Conservation (phyloP, 37 sponge, comb jelly and placozoan species). For the Geodia barretti region DNA sequence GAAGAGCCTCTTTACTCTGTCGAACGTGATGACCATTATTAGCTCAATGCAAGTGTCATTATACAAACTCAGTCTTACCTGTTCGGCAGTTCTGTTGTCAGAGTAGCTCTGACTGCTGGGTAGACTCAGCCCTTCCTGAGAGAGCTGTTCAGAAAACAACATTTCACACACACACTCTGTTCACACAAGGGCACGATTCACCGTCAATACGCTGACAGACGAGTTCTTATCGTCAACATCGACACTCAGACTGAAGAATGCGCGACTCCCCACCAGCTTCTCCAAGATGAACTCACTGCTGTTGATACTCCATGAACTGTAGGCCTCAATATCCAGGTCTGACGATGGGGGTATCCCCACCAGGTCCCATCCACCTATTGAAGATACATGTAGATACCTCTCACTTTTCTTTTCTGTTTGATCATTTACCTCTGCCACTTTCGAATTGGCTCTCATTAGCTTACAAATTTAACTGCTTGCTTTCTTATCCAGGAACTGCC, state of each 20-base stretch:
- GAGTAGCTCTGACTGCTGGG: constrained; percentile 11
- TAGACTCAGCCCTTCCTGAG: constrained; percentile 9
- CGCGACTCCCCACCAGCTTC: constrained; percentile 40
- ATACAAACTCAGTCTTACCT: background rate
- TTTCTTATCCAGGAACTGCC: too few relatives aligned
- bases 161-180: background rate
- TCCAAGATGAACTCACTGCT: constrained; percentile 13
- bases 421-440: too few relatives aligned
- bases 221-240: constrained; percentile 53
- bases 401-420: background rate
- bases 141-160: background rate
- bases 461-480: too few relatives aligned
- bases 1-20: background rate
- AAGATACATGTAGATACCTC: background rate
- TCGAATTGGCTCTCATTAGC: too few relatives aligned
- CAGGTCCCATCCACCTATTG: constrained; percentile 21
- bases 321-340: background rate
- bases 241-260: constrained; percentile 52
- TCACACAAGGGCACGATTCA: background rate
- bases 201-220: constrained; percentile 18
- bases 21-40: background rate
- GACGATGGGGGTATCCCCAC: background rate
- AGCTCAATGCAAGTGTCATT: background rate
- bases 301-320: constrained; percentile 31
- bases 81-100: constrained; percentile 7